Conservation (phyloP, 2,888 invertebrate genomes). For the Platycheirus albimanus region DNA sequence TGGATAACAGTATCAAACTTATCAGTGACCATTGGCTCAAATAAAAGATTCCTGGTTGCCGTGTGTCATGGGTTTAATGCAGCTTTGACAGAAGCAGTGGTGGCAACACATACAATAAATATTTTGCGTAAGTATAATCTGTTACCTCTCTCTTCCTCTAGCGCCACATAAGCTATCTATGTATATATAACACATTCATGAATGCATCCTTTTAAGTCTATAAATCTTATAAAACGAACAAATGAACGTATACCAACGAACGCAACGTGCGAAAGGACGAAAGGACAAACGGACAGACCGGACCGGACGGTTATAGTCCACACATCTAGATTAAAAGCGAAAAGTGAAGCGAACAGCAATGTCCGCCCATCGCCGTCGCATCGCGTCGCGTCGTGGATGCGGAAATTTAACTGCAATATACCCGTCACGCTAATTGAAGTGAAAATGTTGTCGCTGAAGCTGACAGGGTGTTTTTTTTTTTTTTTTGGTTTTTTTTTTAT, state of each 20-base stretch:
- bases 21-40: constrained; percentile 78
- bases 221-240: constrained; percentile 27
- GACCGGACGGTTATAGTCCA: too few species aligned
- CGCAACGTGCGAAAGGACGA: too few species aligned
- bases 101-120: constrained; percentile 80
- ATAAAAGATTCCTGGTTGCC: constrained; percentile 79
- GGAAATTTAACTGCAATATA: constrained; percentile 42
- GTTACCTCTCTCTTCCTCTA: neutral
- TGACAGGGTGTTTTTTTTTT: constrained; percentile 21
- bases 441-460: constrained; percentile 42
- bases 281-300: neutral
- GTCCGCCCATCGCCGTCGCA: constrained; percentile 22
- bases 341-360: constrained; percentile 15
- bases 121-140: constrained; percentile 79
- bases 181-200: too few species aligned
- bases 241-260: too few species aligned
- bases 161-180: too few species aligned
- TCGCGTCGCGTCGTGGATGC: constrained; percentile 14
- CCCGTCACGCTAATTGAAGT: constrained; percentile 44
- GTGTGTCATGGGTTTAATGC: constrained; percentile 80
- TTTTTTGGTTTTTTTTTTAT: constrained; percentile 13
- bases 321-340: constrained; percentile 37
- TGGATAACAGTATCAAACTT: constrained; percentile 80
- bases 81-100: constrained; percentile 80
- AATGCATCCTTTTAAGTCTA: too few species aligned